These are phyloP conservation scores for Parotia lawesii DNA, from an alignment of 2,113 vertebrate genomes.

Conservation along the genomic window DNA sequence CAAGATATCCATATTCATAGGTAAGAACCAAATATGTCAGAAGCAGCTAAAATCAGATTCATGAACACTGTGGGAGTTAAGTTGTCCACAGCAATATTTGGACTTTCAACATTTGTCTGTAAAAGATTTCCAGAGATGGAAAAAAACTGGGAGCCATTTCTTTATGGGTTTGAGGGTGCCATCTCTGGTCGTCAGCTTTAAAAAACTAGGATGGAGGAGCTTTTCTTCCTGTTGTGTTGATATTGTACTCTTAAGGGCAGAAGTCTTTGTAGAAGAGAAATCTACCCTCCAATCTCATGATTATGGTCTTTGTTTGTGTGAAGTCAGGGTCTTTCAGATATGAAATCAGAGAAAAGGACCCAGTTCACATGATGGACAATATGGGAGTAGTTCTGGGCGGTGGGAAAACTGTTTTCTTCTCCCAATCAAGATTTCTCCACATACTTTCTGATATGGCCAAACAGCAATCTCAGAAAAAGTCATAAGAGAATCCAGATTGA, in stretches of 20 bases:
- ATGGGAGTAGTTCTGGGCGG: neutral
- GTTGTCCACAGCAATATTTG: neutral
- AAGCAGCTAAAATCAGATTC: neutral
- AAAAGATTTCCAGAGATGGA: neutral
- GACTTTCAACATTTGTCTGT: neutral
- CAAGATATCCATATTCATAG: neutral
- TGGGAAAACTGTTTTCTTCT: neutral
- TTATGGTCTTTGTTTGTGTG: neutral
- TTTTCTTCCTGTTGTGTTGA: neutral
- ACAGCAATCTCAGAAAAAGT: neutral
- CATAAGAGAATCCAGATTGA: neutral
- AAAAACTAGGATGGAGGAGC: fast-evolving
- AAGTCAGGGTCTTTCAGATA: neutral
- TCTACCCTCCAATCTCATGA: neutral
- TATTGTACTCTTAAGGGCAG: neutral
- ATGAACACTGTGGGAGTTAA: neutral
- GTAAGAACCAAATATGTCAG: neutral
- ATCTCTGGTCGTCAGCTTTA: neutral
- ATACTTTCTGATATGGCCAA: neutral
- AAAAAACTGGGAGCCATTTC: fast-evolving
- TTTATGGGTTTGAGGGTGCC: fast-evolving
- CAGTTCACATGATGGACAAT: fast-evolving
- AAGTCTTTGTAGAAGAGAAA: neutral
- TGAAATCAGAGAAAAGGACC: neutral
- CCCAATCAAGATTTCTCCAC: neutral